Evolutionary conservation across 1,140 invertebrate species (phyloP).

Genomic region (Drosophila kohkoa): DNA sequence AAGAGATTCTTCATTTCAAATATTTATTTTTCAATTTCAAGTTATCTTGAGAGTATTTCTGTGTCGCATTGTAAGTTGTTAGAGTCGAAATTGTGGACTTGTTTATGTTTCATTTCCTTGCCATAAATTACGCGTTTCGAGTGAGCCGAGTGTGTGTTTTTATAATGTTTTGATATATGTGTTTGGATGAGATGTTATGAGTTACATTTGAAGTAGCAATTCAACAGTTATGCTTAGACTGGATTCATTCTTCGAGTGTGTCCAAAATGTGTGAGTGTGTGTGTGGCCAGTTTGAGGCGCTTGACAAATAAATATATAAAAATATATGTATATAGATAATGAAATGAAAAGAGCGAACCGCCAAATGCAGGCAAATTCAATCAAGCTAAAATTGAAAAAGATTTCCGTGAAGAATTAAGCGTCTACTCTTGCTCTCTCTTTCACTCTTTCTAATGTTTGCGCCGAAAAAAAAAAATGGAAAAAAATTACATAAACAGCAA

Average conservation of each 20-base stretch:
- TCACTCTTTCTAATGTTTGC: conserved; percentile 55
- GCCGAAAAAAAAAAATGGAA: conserved; percentile 22
- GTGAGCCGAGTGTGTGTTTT: conserved; percentile 36
- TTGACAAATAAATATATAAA: conserved; percentile 34
- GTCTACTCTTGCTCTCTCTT: conserved; percentile 1
- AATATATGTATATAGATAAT: not conserved
- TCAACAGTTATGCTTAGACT: conserved; percentile 31
- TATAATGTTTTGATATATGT: conserved; percentile 64
- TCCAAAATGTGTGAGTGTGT: not conserved
- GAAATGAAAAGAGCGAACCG: conserved; percentile 18
- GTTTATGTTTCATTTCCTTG: conserved; percentile 70
- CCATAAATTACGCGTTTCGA: conserved; percentile 68
- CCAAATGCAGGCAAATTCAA: conserved; percentile 70
- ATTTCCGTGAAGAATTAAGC: conserved; percentile 68
- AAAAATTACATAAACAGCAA: conserved; percentile 25
- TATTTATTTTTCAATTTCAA: not conserved
- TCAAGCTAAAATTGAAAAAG: conserved; percentile 76
- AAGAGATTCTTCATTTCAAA: not conserved
- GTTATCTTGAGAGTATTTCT: conserved; percentile 25
- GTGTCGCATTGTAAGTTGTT: conserved; percentile 17
- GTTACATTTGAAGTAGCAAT: conserved; percentile 44
- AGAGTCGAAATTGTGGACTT: conserved; percentile 22
- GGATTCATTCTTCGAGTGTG: not conserved
- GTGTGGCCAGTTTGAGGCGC: conserved; percentile 55
- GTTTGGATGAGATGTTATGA: conserved; percentile 46